Evolutionary conservation across 1,140 invertebrate species (phyloP).

Genomic region (Penaeus indicus): DNA sequence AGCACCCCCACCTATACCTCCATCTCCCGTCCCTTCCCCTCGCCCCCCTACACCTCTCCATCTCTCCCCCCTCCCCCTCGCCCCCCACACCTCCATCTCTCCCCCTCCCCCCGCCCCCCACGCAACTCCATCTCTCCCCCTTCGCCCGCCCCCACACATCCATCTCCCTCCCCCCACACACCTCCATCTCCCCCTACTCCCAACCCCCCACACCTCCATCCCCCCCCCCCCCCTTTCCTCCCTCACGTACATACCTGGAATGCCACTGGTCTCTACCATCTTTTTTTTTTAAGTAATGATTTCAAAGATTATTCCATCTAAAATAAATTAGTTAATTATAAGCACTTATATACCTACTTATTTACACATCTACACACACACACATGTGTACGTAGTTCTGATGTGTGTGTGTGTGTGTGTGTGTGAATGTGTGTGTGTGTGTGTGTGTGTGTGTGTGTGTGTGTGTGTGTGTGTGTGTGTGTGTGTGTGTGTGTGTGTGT

Average conservation of each 20-base stretch:
- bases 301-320: too few species aligned
- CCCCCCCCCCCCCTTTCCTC: neutral
- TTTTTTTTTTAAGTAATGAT: neutral
- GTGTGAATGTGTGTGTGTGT: neutral
- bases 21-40: neutral
- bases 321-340: too few species aligned
- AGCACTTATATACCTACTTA: neutral
- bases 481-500: too few species aligned
- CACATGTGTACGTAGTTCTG: neutral
- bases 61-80: neutral
- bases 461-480: neutral
- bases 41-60: neutral
- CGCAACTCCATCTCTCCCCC: neutral
- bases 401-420: neutral
- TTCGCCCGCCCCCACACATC: neutral
- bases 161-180: neutral
- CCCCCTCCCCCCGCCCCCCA: neutral
- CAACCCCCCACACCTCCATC: too few species aligned
- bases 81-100: neutral
- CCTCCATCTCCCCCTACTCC: neutral
- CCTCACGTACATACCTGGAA: neutral
- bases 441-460: slow-evolving; percentile 2
- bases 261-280: neutral
- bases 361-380: neutral
- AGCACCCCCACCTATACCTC: neutral